Conservation (phyloP, 2,113 vertebrate species). For the Camelus bactrianus region DNA sequence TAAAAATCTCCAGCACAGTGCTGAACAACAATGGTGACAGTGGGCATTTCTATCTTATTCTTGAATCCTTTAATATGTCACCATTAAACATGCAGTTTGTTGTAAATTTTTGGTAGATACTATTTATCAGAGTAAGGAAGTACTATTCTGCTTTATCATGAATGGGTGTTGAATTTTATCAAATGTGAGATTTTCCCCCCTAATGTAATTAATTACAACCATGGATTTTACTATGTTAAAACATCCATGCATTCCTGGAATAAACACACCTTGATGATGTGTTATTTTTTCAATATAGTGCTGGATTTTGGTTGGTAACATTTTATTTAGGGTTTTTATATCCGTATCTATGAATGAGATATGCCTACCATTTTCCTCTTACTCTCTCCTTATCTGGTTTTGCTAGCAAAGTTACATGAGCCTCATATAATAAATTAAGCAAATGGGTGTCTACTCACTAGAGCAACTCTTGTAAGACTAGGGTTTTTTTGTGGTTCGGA, state of each 20-base stretch:
- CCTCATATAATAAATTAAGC: conserved; percentile 15
- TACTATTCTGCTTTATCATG: conserved; percentile 6
- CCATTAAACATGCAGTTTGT: neutral
- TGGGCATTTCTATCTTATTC: neutral
- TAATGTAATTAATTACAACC: neutral
- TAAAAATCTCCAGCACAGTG: neutral
- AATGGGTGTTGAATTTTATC: conserved; percentile 21
- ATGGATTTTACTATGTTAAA: conserved; percentile 40
- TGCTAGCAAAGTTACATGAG: conserved; percentile 11
- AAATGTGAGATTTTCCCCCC: neutral
- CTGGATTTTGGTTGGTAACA: conserved; percentile 15
- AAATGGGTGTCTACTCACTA: neutral
- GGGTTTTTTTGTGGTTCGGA: neutral
- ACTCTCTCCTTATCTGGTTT: conserved; percentile 43
- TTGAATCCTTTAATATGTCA: conserved; percentile 3
- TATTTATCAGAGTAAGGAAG: neutral
- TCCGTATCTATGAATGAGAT: neutral
- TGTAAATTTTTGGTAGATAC: conserved; percentile 34
- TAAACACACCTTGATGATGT: neutral
- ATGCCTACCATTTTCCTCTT: conserved; percentile 13
- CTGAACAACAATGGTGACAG: neutral
- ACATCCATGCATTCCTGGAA: neutral
- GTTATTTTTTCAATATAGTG: neutral
- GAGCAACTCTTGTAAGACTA: neutral
- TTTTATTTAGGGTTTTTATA: conserved; percentile 41